Percentiles rank a stretch among this genome's conserved stretches.
Evolutionary conservation across 2,888 invertebrate species (phyloP).

Genomic region (Gortyna flavago): DNA sequence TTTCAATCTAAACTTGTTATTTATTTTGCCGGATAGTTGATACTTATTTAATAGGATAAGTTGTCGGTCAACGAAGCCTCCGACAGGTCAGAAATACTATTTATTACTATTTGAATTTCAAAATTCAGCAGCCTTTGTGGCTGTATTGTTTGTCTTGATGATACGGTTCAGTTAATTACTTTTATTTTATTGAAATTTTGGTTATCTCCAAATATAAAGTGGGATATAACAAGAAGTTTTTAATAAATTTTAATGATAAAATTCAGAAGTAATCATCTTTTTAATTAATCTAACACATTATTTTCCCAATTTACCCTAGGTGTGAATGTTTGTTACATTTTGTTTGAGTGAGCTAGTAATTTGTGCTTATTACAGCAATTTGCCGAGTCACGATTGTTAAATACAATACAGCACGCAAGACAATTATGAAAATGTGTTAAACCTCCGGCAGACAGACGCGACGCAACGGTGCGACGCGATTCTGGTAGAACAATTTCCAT

Average conservation of each 20-base stretch:
- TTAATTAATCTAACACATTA: background rate
- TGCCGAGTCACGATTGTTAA: constrained; percentile 44
- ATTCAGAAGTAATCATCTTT: background rate
- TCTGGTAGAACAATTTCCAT: background rate
- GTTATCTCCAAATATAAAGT: background rate
- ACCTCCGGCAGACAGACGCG: background rate
- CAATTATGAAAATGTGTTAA: background rate
- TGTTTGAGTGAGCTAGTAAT: constrained; percentile 30
- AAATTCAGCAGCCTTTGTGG: constrained; percentile 40
- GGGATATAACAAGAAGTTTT: background rate
- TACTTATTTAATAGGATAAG: constrained; percentile 70
- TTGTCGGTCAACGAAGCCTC: constrained; percentile 56
- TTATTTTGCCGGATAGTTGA: constrained; percentile 68
- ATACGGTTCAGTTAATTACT: constrained; percentile 18
- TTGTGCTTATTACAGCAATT: constrained; percentile 34
- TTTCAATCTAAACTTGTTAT: constrained; percentile 72
- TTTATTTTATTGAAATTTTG: constrained; percentile 20
- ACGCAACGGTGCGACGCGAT: background rate
- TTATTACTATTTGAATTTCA: constrained; percentile 63
- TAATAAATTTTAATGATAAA: background rate
- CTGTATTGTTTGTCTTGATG: constrained; percentile 29
- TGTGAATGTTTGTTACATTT: constrained; percentile 8
- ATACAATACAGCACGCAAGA: constrained; percentile 39
- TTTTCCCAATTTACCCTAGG: background rate
- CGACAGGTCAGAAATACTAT: constrained; percentile 47